Evolutionary conservation across 2,113 vertebrate species (phyloP), one percentile per base, ranked within the genome.

Genomic region (Hypocryptadius cinnamomeus): DNA sequence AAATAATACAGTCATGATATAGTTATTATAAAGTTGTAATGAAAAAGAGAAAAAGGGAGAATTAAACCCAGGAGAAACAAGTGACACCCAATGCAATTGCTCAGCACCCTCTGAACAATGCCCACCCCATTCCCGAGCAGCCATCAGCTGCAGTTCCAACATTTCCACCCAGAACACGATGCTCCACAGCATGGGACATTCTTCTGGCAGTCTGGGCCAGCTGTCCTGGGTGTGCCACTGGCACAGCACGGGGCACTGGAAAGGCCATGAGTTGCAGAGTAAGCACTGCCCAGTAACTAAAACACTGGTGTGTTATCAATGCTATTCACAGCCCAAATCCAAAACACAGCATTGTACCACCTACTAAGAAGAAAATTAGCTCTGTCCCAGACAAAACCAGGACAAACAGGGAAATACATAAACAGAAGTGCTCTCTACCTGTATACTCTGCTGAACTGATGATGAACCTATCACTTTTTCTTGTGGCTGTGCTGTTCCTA

Each of bases 391-490:
- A 28, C 31, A 61, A 63, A 48, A 56, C 9, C 18, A 77, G 42
- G 48, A 50, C 27, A 82, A 25, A 33, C 31, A 77, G 23, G 27
- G 23, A 78, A 85, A 53, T 3, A 81, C 8, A 28, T 4, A 76
- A 76, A 54, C 9, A 47, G 5, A 33, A 48, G 50, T 13, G 30
- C 19, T 57, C 35, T 85, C 63, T 96, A 98, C 98, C 98, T 98
- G 98, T 61, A 97, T 50, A 73, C 44, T 72, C 70, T 98, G 92
- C 68, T 97, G 98, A 90, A 94, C 93, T 89, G 97, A 94, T 72
- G 97, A 96, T 15, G 96, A 95, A 70, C 97, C 98, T 76, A 97
- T 35, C n/a, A 72, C 70, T 96, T 97, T 98, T 76, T 98, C 98
- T 69, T 97, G 97, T 27, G 95, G 33, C 39, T 97, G 97, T 78